Evolutionary conservation across 2,888 invertebrate genomes (phyloP), one percentile per base, ranked within the genome.

Genomic region (Thereva unica): DNA sequence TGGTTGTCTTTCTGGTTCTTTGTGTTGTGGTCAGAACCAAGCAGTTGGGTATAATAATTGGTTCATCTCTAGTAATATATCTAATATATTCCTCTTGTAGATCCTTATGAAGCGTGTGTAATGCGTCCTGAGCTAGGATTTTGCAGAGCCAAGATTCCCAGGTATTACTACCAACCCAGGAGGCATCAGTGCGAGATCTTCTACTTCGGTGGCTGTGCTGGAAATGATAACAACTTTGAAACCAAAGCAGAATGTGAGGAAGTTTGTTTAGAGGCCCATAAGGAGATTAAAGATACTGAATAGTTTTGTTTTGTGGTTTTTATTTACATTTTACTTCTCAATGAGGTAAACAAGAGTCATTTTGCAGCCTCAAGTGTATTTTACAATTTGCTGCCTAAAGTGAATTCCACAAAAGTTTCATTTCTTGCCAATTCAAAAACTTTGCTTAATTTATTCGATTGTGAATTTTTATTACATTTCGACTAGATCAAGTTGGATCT

Each of bases 161-260:
- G 91, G n/a, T 93, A 89, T 86, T 87, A 88, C 75, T 93, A 88
- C 78, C 87, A 90, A 74, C 75, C 84, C 42, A 70, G 74, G 47
- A 74, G 75, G 66, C 75, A 9, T 8, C 34, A 64, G 35, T 53
- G 64, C 10, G 45, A 53, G 93, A 93, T 77, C 80, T 93, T 93
- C 78, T 84, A 83, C 63, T 93, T 88, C 77, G 89, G 91, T 9
- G 88, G 88, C 5, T 88, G 88, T 72, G 82, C 89, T 64, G 92
- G 91, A 7, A 92, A 91, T 76, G 84, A 85, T 71, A 92, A 92
- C 76, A 90, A 89, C 75, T 92, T 92, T 78, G 82, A 86, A 55
- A 84, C 85, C 0, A 78, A 81, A 54, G 84, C 87, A 35, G 88
- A 89, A 72, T 90, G 90, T 74, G 72, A 74, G 6, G 9, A 61